Evolutionary conservation across 2,797 vertebrate species (phyloP).

Genomic region (Garrulus glandarius): DNA sequence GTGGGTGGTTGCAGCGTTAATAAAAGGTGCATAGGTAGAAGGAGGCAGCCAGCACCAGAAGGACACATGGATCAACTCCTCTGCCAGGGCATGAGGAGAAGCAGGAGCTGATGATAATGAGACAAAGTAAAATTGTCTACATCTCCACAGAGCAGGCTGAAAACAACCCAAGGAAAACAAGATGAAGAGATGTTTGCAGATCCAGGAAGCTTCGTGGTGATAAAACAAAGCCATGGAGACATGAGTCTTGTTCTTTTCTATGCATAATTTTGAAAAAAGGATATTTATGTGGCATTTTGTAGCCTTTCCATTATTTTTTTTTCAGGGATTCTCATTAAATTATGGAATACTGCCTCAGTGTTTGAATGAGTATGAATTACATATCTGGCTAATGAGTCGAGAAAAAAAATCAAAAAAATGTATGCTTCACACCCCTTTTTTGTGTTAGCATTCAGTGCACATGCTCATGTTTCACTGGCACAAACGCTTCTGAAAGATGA

Average conservation of each 20-base stretch:
- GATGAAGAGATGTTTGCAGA: not conserved
- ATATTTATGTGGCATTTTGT: not conserved
- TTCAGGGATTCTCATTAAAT: not conserved
- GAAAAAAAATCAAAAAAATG: not conserved
- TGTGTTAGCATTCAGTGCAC: not conserved
- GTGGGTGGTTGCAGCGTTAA: not conserved
- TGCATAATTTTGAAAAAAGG: not conserved
- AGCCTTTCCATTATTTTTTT: not conserved
- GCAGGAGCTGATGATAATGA: not conserved
- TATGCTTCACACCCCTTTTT: not conserved
- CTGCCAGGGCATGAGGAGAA: not conserved
- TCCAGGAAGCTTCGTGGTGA: not conserved
- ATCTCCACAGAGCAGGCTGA: not conserved
- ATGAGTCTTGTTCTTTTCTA: not conserved
- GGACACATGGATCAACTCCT: not conserved
- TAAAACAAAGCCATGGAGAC: not conserved
- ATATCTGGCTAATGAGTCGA: not conserved
- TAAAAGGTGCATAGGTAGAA: not conserved
- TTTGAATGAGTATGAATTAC: not conserved
- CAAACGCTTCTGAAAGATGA: constrained; percentile 24
- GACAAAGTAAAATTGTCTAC: not conserved
- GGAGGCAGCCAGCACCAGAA: not conserved
- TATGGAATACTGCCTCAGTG: not conserved
- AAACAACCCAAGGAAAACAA: not conserved
- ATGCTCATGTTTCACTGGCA: not conserved